Conservation (phyloP, 2,797 vertebrate genomes). For the Pantherophis vulpinus region DNA sequence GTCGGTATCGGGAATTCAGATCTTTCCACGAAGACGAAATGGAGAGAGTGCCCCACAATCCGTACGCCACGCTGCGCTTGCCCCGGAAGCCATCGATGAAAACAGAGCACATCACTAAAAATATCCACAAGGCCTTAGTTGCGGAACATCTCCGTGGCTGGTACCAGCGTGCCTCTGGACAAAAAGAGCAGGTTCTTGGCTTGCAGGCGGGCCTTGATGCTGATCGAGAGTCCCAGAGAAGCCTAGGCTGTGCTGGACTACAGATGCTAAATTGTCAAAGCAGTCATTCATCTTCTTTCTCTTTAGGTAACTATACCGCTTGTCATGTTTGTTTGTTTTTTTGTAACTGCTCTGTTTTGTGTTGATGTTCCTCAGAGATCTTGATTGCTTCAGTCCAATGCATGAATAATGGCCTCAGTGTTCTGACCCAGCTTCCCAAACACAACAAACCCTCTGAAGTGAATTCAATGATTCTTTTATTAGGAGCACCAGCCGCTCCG, state of each 20-base stretch:
- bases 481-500: too few species aligned
- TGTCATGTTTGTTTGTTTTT: neutral
- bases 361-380: neutral
- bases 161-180: slow-evolving; percentile 88
- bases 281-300: slow-evolving; percentile 79
- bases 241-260: slow-evolving; percentile 80
- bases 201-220: slow-evolving; percentile 79
- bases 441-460: too few species aligned
- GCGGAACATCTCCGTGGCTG: slow-evolving; percentile 91
- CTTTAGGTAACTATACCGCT: slow-evolving; percentile 75
- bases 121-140: slow-evolving; percentile 89
- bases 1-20: slow-evolving; percentile 73
- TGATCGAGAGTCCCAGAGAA: slow-evolving; percentile 84
- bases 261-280: slow-evolving; percentile 78
- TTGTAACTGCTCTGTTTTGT: accelerated
- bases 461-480: too few species aligned
- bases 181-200: slow-evolving; percentile 74
- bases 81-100: slow-evolving; percentile 77
- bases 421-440: too few species aligned
- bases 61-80: slow-evolving; percentile 87
- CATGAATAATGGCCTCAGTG: neutral
- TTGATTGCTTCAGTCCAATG: neutral
- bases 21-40: slow-evolving; percentile 77
- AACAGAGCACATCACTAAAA: slow-evolving; percentile 81
- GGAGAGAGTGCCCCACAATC: slow-evolving; percentile 81